Evolutionary conservation across 1,140 invertebrate species (phyloP).

Genomic region (Macrocentrus cingulum): DNA sequence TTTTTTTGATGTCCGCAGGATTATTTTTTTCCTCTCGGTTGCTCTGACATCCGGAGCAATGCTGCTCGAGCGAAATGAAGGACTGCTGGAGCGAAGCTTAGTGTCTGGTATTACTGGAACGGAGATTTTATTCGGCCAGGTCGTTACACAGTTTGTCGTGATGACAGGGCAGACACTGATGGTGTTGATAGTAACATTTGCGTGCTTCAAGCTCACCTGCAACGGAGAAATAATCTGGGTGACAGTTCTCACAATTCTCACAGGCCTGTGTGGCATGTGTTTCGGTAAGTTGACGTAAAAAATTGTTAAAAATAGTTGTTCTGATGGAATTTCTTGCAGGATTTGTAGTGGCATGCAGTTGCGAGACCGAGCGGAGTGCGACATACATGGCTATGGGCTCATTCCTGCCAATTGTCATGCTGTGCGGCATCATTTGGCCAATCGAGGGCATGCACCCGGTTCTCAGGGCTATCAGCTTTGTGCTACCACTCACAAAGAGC

Average conservation of each 20-base stretch:
- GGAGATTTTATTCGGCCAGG: conserved; percentile 82
- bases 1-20: conserved; percentile 65
- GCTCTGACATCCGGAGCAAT: conserved; percentile 89
- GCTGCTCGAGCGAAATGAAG: conserved; percentile 87
- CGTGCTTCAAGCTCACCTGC: conserved; percentile 79
- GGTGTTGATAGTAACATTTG: conserved; percentile 80
- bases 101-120: conserved; percentile 70
- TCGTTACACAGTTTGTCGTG: conserved; percentile 84
- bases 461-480: conserved; percentile 75
- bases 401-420: conserved; percentile 88
- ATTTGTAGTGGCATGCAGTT: conserved; percentile 84
- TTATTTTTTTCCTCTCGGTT: conserved; percentile 92
- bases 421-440: conserved; percentile 87
- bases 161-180: conserved; percentile 83
- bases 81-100: conserved; percentile 83
- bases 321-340: conserved; percentile 59
- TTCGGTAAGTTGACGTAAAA: conserved; percentile 66
- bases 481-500: conserved; percentile 87
- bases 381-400: conserved; percentile 91
- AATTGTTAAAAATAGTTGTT: conserved; percentile 4
- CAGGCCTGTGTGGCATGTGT: conserved; percentile 91
- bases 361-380: conserved; percentile 87
- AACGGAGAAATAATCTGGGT: conserved; percentile 78
- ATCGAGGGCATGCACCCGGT: conserved; percentile 80
- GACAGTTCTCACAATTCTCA: conserved; percentile 74